These are phyloP conservation scores for Liopterus haemorrhoidalis DNA, from an alignment of 2,888 invertebrate genomes.

Conservation along the genomic window DNA sequence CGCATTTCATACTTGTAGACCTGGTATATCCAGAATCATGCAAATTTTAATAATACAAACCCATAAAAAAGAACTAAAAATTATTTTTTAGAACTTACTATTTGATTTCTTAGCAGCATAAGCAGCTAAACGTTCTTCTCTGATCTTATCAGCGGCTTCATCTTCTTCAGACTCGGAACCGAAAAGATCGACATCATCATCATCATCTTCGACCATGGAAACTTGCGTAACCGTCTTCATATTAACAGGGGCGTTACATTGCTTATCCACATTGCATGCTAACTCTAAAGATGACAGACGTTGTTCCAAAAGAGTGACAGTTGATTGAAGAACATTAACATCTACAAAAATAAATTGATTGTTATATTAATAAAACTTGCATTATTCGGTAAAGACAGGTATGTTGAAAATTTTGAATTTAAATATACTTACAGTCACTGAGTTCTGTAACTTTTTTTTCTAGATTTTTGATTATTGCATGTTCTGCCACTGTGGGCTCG, in stretches of 20 bases:
- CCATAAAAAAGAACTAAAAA: conserved; percentile 10
- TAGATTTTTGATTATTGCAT: conserved; percentile 35
- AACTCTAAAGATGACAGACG: conserved; percentile 35
- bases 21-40: conserved; percentile 2
- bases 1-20: conserved; percentile 6
- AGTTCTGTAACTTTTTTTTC: conserved; percentile 40
- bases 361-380: background rate
- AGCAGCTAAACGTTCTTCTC: conserved; percentile 78
- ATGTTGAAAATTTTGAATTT: conserved; percentile 6
- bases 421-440: conserved; percentile 35
- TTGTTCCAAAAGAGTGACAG: conserved; percentile 31
- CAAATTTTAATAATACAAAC: conserved; percentile 3
- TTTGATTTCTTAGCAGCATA: conserved; percentile 89
- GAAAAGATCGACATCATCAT: conserved; percentile 75
- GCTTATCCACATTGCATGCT: conserved; percentile 38
- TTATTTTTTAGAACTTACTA: conserved; percentile 49
- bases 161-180: conserved; percentile 74
- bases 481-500: conserved; percentile 9
- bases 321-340: conserved; percentile 32
- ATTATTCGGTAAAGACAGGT: background rate
- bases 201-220: conserved; percentile 48
- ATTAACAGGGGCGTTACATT: conserved; percentile 32
- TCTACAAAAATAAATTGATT: conserved; percentile 31
- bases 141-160: conserved; percentile 67
- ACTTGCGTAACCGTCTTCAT: conserved; percentile 17